Conservation (phyloP, 2,113 vertebrate species). For the Muntiacus reevesi region DNA sequence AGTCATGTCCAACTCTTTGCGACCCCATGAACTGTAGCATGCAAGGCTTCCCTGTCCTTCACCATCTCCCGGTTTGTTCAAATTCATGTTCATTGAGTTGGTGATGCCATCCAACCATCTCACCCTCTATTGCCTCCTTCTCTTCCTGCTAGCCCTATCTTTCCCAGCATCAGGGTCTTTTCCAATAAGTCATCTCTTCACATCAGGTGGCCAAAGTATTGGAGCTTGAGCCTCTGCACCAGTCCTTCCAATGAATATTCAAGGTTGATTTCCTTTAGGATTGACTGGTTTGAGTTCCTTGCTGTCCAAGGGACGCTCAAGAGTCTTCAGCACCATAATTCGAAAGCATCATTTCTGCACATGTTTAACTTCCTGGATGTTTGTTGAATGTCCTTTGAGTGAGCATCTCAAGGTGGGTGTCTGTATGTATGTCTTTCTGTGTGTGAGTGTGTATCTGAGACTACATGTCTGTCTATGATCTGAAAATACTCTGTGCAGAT, state of each 20-base stretch:
- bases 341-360: background rate
- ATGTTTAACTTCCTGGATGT: background rate
- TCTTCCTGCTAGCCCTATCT: background rate
- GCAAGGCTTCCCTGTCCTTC: background rate
- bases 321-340: background rate
- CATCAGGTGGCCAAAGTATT: background rate
- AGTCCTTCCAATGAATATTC: background rate
- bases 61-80: background rate
- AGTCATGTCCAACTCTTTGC: background rate
- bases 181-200: background rate
- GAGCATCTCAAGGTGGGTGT: background rate
- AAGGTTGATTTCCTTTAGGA: background rate
- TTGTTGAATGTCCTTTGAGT: background rate
- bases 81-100: background rate
- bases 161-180: background rate
- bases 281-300: background rate
- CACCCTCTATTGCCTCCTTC: background rate
- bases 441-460: background rate
- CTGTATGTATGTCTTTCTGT: background rate
- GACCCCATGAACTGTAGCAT: background rate
- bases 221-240: background rate
- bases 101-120: background rate
- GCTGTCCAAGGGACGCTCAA: background rate
- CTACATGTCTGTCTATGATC: background rate
- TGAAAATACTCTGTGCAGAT: background rate